These are phyloP conservation scores for Leptocoma aspasia DNA, from an alignment of 2,113 vertebrate species.

Conservation along the genomic window DNA sequence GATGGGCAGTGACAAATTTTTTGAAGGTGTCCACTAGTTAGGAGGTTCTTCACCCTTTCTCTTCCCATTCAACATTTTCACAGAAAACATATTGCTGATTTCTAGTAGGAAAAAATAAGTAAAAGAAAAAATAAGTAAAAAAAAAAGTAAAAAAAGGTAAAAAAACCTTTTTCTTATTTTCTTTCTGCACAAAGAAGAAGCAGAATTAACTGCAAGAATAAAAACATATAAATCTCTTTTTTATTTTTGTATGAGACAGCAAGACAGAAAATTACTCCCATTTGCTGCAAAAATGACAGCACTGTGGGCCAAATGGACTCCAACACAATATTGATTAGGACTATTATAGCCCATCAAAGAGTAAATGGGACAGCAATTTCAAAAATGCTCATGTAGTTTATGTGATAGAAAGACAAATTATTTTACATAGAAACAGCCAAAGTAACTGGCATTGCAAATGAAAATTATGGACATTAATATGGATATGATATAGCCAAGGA, in stretches of 20 bases:
- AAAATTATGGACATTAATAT: not conserved
- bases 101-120: not conserved
- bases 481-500: not conserved
- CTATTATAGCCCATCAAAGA: slow-evolving; percentile 14
- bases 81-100: not conserved
- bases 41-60: not conserved
- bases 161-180: not conserved
- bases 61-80: not conserved
- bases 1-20: not conserved
- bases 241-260: slow-evolving; percentile 17
- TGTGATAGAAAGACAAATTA: not conserved
- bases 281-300: slow-evolving; percentile 25
- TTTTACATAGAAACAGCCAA: not conserved
- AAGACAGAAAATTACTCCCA: slow-evolving; percentile 4
- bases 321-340: slow-evolving; percentile 26
- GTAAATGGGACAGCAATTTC: not conserved
- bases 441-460: not conserved
- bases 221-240: slow-evolving; percentile 23
- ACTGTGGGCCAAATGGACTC: slow-evolving; percentile 1
- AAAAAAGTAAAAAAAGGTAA: too few relatives aligned
- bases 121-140: too few relatives aligned
- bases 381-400: not conserved
- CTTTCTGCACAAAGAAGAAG: not conserved
- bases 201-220: not conserved
- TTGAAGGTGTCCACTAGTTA: not conserved